A percentile compares a stretch with the other conserved stretches of the same genome.
phyloP scores from a whole-genome alignment of 2,113 vertebrate species.

The Aplodontia rufa region DNA sequence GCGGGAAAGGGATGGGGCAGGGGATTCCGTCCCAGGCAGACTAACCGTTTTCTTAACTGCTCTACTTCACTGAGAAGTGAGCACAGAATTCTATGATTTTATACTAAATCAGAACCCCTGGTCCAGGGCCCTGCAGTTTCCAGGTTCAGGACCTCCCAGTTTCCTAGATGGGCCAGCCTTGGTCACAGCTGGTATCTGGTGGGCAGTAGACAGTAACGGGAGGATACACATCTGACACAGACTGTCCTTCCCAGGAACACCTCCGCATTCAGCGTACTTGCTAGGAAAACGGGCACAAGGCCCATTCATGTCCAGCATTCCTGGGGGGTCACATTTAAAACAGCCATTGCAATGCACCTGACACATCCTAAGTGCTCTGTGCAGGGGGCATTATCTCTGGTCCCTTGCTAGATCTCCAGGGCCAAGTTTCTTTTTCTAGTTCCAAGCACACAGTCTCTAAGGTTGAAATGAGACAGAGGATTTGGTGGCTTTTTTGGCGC shows the following conservation, averaged over 20 bases:
- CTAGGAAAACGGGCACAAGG: not conserved
- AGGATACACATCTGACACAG: not conserved
- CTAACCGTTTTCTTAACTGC: not conserved
- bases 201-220: not conserved
- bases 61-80: not conserved
- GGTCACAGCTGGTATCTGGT: not conserved
- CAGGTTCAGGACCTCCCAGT: no score
- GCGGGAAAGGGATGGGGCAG: not conserved
- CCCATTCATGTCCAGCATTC: not conserved
- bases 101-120: not conserved
- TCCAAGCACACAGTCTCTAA: not conserved
- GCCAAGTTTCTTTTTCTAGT: not conserved
- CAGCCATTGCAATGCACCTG: not conserved
- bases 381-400: not conserved
- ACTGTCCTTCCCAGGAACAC: not conserved
- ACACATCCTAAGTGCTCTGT: not conserved
- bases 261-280: not conserved
- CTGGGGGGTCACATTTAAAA: not conserved
- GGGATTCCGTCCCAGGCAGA: not conserved
- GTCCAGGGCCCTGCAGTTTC: not conserved
- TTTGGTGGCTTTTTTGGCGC: not conserved
- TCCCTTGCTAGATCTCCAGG: not conserved
- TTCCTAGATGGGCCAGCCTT: not conserved
- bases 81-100: not conserved
- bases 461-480: not conserved